Base-by-base conservation (phyloP, 2,113 vertebrate genomes). In the Petrocephalus zakoni region DNA sequence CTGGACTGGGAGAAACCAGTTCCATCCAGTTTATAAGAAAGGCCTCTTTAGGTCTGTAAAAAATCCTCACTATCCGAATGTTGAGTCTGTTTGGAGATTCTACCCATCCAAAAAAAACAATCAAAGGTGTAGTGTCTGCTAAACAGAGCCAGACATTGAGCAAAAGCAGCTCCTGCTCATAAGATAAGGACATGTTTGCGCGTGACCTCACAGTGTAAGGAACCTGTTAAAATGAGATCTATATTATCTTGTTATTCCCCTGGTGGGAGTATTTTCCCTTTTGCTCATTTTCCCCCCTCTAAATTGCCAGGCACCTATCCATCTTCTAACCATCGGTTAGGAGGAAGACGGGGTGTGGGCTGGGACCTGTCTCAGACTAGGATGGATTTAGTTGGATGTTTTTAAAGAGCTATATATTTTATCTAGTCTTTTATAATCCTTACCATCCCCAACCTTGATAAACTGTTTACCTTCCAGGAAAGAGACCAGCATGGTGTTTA, bases 331-430 rank as follows among this genome's bases (percentile, higher is more conserved):
- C 61, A 68, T 68, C 25, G 61, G 9, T 11, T 4, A 68, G 61
- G 61, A 25, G 61, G n/a, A 68, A 25, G 61, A 29, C 3, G 25
- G 10, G 61, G 61, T 68, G 25, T n/a, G 25, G 10, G 61, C 61
- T 29, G 25, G n/a, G 8, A 11, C 22, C n/a, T 11, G 2, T 2
- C n/a, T 13, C n/a, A 13, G n/a, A 68, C 25, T 29, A 29, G 9
- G 61, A 29, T 64, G 61, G 15, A 15, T 55, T 55, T 13, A 55
- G 15, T 17, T 13, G 52, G 52, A 55, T 55, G 52, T 64, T 64
- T 64, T 75, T 42, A 75, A 29, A 75, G n/a, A 75, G 68, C 68
- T 75, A 75, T 75, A 75, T 75, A 42, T 75, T 75, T 75, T 75
- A 37, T 37, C 34, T 34, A 19, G 15, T 34, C 68, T 29, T 75